phyloP scores from a whole-genome alignment of 2,113 vertebrate species.

The Oophaga pumilio region DNA sequence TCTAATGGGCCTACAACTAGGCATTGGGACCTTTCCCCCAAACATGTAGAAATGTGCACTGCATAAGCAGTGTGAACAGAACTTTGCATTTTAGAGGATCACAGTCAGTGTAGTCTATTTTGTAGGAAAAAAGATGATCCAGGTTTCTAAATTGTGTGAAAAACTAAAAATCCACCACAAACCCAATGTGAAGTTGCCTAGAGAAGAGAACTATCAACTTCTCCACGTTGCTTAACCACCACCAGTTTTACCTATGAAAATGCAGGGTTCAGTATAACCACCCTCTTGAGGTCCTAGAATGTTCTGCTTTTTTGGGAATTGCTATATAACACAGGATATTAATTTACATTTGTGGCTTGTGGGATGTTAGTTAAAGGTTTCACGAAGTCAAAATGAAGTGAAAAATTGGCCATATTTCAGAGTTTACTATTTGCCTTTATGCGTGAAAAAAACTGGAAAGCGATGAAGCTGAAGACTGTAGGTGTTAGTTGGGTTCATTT shows the following conservation, averaged over 20 bases:
- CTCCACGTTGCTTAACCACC: background rate
- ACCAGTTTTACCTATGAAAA: background rate
- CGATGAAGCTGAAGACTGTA: constrained; percentile 14
- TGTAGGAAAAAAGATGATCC: background rate
- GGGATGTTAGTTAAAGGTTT: constrained; percentile 9
- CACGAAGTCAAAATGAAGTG: constrained; percentile 14
- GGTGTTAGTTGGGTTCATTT: constrained; percentile 55
- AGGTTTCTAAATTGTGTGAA: background rate
- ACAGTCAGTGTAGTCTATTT: background rate
- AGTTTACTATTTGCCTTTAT: constrained; percentile 34
- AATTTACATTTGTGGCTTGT: constrained; percentile 19
- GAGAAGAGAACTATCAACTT: background rate
- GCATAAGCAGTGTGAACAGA: too few species aligned
- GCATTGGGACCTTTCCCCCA: too few species aligned
- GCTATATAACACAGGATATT: constrained; percentile 22
- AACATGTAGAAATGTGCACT: too few species aligned
- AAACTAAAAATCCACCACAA: background rate
- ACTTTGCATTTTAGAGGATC: too few species aligned
- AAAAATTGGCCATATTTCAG: constrained; percentile 17
- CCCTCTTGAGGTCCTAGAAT: background rate
- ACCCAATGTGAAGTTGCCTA: background rate
- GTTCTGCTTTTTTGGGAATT: constrained; percentile 10
- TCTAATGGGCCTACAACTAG: too few species aligned
- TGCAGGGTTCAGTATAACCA: background rate
- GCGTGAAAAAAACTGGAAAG: constrained; percentile 41